Evolutionary conservation across 2,888 invertebrate genomes (phyloP).

Genomic region (Thecocarcelia acutangulata): DNA sequence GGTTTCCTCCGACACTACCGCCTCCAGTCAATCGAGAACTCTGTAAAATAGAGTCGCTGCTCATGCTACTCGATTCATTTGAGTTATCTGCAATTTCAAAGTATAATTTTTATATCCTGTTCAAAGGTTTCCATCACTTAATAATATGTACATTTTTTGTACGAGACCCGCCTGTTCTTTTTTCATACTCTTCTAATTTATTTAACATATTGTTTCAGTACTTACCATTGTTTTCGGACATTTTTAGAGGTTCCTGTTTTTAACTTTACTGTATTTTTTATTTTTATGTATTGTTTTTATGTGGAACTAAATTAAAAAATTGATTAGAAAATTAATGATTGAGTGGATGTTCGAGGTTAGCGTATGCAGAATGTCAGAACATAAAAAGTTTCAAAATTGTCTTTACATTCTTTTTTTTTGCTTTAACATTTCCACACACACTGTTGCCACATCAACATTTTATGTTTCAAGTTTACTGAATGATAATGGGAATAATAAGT

Average conservation of each 20-base stretch:
- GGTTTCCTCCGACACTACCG: conserved; percentile 68
- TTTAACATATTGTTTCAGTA: conserved; percentile 25
- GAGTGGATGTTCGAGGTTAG: conserved; percentile 73
- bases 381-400: conserved; percentile 55
- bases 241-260: conserved; percentile 65
- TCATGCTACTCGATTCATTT: conserved; percentile 79
- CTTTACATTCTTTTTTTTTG: conserved; percentile 33
- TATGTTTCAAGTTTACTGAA: no score
- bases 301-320: conserved; percentile 51
- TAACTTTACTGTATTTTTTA: conserved; percentile 53
- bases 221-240: conserved; percentile 81
- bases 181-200: conserved; percentile 5
- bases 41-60: conserved; percentile 76
- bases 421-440: not conserved
- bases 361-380: conserved; percentile 73
- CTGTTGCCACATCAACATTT: conserved; percentile 3
- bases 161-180: conserved; percentile 53
- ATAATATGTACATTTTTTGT: conserved; percentile 38
- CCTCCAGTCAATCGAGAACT: conserved; percentile 75
- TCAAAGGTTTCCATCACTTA: not conserved
- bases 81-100: conserved; percentile 76
- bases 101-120: not conserved
- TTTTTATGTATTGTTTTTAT: conserved; percentile 26
- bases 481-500: no score
- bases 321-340: conserved; percentile 64